These are phyloP conservation scores for Lasius fuliginosus DNA, from an alignment of 2,888 invertebrate genomes.

Conservation along the genomic window DNA sequence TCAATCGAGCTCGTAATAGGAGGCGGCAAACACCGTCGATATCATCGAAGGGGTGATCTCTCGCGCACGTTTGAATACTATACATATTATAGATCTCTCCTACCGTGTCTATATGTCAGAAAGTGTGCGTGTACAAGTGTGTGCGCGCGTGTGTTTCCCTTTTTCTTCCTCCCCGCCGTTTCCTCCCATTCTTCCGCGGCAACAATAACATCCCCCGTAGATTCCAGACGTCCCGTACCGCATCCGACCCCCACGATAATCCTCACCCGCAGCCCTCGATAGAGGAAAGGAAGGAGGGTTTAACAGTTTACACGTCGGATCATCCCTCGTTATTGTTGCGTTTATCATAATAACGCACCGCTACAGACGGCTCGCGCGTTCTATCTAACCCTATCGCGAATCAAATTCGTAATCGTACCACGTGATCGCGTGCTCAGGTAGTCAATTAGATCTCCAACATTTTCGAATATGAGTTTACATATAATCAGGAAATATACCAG, in stretches of 20 bases:
- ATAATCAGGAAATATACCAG: background rate
- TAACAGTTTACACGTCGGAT: conserved; percentile 85
- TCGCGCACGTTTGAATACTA: conserved; percentile 54
- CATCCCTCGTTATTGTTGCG: conserved; percentile 86
- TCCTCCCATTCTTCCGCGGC: conserved; percentile 72
- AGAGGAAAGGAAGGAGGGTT: conserved; percentile 74
- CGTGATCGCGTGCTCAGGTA: background rate
- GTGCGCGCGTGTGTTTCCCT: conserved; percentile 13
- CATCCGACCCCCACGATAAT: conserved; percentile 77
- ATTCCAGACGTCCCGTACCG: conserved; percentile 72
- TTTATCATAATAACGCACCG: conserved; percentile 84
- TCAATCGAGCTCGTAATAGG: conserved; percentile 84
- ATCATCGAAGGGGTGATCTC: conserved; percentile 80
- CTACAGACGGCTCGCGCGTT: conserved; percentile 57
- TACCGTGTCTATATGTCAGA: conserved; percentile 51
- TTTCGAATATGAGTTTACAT: background rate
- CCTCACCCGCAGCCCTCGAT: conserved; percentile 80
- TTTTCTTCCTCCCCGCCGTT: conserved; percentile 57
- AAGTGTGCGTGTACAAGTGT: background rate
- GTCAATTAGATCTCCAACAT: background rate
- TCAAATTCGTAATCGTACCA: conserved; percentile 4
- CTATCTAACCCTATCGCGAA: conserved; percentile 32
- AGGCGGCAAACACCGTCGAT: conserved; percentile 84
- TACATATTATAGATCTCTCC: conserved; percentile 57
- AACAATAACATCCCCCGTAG: conserved; percentile 85